These are phyloP conservation scores for silkworm (Bombyx mori) DNA, from an alignment of 1,140 invertebrate genomes.

Conservation along the genomic window ASM3026992v2 NC_085113.1:7422001-7422500, in stretches of 20 bases:
- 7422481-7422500: too few relatives aligned
- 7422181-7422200: constrained; percentile 71
- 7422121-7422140: constrained; percentile 65
- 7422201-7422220: constrained; percentile 72
- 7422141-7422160: constrained; percentile 59
- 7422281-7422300: too few relatives aligned
- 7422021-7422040: constrained; percentile 68
- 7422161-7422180: constrained; percentile 67
- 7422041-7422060: constrained; percentile 57
- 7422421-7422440: too few relatives aligned
- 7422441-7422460: too few relatives aligned
- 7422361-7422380: too few relatives aligned
- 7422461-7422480: too few relatives aligned
- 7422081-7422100: constrained; percentile 47
- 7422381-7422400: too few relatives aligned
- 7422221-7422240: constrained; percentile 43
- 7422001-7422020: constrained; percentile 71
- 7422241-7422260: constrained; percentile 23
- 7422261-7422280: too few relatives aligned
- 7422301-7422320: too few relatives aligned
- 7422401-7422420: too few relatives aligned
- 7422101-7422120: constrained; percentile 67
- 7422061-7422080: constrained; percentile 58
- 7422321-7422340: too few relatives aligned
- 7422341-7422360: not conserved